phyloP scores from a whole-genome alignment of 2,797 vertebrate species.

The Urosaurus nigricauda region DNA sequence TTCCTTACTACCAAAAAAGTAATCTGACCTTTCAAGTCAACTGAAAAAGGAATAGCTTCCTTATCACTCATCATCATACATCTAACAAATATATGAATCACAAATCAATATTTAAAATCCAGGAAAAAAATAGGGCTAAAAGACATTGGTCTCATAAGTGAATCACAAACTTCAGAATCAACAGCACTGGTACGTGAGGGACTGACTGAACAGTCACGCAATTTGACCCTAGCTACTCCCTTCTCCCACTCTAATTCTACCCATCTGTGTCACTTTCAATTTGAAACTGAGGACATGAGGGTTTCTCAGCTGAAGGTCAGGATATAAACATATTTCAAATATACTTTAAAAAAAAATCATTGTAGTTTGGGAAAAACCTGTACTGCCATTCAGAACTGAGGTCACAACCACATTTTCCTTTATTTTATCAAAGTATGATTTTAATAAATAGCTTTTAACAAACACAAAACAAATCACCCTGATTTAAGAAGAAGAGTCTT shows the following conservation, averaged over 20 bases:
- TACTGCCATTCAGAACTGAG: neutral
- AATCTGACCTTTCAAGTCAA: too few species aligned
- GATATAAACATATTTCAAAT: too few species aligned
- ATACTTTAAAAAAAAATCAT: neutral
- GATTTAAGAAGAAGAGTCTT: slow-evolving; percentile 66
- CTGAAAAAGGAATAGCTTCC: neutral
- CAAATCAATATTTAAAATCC: neutral
- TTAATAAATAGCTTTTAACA: slow-evolving; percentile 3
- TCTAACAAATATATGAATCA: neutral
- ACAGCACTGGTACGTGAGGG: neutral
- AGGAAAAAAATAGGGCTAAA: neutral
- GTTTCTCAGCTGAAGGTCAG: too few species aligned
- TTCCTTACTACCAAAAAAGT: neutral
- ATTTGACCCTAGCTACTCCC: neutral
- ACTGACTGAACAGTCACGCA: neutral
- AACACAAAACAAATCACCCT: neutral
- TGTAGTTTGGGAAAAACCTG: neutral
- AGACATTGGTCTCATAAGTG: neutral
- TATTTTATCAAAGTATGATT: neutral
- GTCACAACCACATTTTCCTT: neutral
- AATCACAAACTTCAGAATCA: neutral
- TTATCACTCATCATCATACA: neutral
- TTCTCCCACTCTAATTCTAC: neutral
- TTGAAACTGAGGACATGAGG: neutral
- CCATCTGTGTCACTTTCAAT: neutral